phyloP scores from a whole-genome alignment of 1,140 invertebrate genomes.

The Nasonia vitripennis region DNA sequence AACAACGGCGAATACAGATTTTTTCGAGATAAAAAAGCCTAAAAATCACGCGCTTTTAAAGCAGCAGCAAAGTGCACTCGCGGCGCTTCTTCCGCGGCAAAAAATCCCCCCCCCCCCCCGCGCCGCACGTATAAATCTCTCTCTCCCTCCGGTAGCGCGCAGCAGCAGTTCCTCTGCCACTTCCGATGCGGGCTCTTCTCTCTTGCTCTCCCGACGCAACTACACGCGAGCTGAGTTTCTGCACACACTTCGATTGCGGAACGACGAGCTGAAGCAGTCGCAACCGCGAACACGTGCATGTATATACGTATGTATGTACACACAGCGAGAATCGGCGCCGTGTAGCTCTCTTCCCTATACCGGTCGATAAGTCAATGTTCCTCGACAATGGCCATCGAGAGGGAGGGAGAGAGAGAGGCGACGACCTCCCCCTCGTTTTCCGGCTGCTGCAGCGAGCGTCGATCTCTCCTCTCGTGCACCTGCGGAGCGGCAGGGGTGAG shows the following conservation, averaged over 20 bases:
- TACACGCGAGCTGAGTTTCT: not conserved
- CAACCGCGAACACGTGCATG: not conserved
- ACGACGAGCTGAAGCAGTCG: not conserved
- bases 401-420: not conserved
- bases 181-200: not conserved
- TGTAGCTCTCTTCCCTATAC: not conserved
- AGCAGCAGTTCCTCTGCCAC: not conserved
- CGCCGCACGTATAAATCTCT: not conserved
- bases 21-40: not conserved
- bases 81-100: not conserved
- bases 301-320: not conserved
- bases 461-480: constrained; percentile 13
- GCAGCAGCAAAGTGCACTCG: not conserved
- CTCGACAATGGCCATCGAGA: constrained; percentile 36
- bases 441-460: not conserved
- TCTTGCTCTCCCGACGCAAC: not conserved
- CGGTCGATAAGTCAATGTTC: constrained; percentile 51
- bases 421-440: not conserved
- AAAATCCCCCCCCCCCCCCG: not conserved
- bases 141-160: not conserved
- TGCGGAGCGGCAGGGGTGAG: constrained; percentile 32
- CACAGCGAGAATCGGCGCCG: not conserved
- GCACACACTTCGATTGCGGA: not conserved
- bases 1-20: too few species aligned
- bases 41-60: not conserved